Base-by-base conservation (phyloP, 2,888 invertebrate genomes). In the Drosophila villosipedis region DNA sequence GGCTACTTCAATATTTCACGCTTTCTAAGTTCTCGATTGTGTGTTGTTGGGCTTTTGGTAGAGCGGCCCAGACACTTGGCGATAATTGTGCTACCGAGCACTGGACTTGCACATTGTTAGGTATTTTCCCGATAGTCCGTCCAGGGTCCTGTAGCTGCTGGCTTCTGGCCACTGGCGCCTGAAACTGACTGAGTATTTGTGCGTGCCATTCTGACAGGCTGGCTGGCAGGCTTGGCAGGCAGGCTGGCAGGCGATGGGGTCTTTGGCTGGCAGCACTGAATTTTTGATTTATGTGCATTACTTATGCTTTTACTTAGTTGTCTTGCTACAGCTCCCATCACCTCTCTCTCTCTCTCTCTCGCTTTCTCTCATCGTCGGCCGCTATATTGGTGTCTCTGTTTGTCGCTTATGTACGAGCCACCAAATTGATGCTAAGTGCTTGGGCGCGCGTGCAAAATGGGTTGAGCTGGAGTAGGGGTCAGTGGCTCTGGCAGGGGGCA, bases 271-370 rank as follows among this genome's bases (percentile, higher is more conserved):
- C 76, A 84, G 86, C 88, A 90, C 84, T 90, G 91, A 90, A 92
- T 92, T 92, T 91, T 92, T 92, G 91, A 92, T 92, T 92, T 92
- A 92, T 92, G 91, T 91, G 82, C 84, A 83, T 91, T 87, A 90
- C 84, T 91, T 91, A 91, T 91, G 91, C 91, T 91, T 91, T 91
- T 82, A 88, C 83, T 83, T 91, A 84, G 82, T 82, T 86, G 87
- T 86, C 80, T 66, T 83, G 77, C 70, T 35, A 22, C 59, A 66
- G 60, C 65, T 30, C 43, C 7, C 37, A 19, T 19, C 28, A 54
- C 33, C 35, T 33, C 35, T n/a, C n/a, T 33, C 53, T 14, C 50
- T 28, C 22, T 31, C 28, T n/a, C 37, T 22, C 35, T 16, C 52
- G 3, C 35, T 35, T 19, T 28, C 25, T 22, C 22, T 14, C 33